Evolutionary conservation across 2,113 vertebrate species (phyloP).

Genomic region (Apaloderma vittatum): DNA sequence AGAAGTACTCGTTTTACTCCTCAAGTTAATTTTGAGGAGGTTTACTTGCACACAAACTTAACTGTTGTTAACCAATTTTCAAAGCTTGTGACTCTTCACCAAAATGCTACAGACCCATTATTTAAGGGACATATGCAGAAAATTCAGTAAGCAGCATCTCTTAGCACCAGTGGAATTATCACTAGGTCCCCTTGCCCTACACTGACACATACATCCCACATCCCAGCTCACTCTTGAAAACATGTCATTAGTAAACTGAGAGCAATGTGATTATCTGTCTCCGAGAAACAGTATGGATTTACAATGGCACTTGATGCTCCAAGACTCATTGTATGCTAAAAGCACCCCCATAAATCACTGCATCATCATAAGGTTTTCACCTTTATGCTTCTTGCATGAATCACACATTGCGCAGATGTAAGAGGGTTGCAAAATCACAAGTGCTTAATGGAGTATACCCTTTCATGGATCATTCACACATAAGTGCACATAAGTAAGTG

Average conservation of each 20-base stretch:
- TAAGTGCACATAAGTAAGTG: not conserved
- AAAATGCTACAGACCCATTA: not conserved
- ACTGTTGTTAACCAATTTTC: not conserved
- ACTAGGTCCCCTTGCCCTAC: not conserved
- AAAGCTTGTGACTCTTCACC: not conserved
- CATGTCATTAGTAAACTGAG: not conserved
- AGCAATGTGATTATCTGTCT: not conserved
- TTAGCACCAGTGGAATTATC: not conserved
- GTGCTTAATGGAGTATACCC: not conserved
- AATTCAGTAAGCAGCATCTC: not conserved
- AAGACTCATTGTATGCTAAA: not conserved
- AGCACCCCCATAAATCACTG: not conserved
- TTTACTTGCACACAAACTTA: not conserved
- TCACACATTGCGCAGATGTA: not conserved
- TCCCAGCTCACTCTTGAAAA: not conserved
- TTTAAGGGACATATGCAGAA: not conserved
- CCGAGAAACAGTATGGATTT: not conserved
- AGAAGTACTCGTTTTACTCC: not conserved
- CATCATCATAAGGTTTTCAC: not conserved
- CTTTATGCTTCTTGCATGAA: not conserved
- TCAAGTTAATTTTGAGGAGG: not conserved
- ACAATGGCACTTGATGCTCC: not conserved
- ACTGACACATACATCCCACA: not conserved
- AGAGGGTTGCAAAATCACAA: not conserved
- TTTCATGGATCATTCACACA: not conserved